Conservation (phyloP, 2,113 vertebrate species). For the Apus apus region DNA sequence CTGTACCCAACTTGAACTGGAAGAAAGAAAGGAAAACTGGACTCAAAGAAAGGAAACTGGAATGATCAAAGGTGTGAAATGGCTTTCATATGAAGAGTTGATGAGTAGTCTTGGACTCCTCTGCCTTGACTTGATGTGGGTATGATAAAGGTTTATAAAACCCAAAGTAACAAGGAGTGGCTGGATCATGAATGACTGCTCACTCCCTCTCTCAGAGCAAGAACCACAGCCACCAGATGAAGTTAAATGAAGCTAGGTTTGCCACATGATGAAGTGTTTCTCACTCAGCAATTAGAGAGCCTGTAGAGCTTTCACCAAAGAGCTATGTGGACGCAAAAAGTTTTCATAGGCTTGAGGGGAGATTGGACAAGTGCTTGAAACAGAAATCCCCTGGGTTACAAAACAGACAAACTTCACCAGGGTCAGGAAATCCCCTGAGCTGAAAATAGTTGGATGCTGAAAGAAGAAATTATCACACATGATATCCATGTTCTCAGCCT, state of each 20-base stretch:
- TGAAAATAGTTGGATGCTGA: background rate
- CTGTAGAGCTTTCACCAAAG: background rate
- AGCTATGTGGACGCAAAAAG: background rate
- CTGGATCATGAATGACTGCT: background rate
- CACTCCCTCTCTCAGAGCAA: background rate
- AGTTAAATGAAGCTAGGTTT: background rate
- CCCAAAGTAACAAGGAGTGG: background rate
- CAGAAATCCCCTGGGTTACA: background rate
- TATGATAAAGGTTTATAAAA: background rate
- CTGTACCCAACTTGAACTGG: background rate
- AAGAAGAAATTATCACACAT: background rate
- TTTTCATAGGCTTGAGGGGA: background rate
- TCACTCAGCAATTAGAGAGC: background rate
- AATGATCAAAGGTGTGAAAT: background rate
- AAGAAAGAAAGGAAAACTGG: background rate
- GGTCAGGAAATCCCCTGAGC: slow-evolving; percentile 5
- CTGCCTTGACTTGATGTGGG: background rate
- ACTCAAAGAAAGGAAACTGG: background rate
- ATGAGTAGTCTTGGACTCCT: background rate
- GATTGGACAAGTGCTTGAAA: background rate
- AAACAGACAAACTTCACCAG: background rate
- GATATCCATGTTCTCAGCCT: background rate
- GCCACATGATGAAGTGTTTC: background rate
- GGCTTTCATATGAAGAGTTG: background rate
- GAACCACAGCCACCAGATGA: background rate